Evolutionary conservation across 1,140 invertebrate genomes (phyloP).

Genomic region (Zaprionus inermis): DNA sequence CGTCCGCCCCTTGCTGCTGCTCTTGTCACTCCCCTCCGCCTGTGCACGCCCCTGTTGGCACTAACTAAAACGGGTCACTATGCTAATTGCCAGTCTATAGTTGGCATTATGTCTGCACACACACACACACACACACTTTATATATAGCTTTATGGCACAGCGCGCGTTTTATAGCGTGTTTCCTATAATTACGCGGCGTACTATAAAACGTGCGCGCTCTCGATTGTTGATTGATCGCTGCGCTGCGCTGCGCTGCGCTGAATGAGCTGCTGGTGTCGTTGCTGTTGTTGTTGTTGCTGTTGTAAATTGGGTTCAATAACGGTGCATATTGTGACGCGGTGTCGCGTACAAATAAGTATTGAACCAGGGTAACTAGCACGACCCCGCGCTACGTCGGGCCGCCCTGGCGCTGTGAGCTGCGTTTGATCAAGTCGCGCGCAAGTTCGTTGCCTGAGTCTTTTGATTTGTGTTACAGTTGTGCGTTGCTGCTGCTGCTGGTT

Average conservation of each 20-base stretch:
- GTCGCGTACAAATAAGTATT: constrained; percentile 24
- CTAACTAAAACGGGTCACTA: constrained; percentile 40
- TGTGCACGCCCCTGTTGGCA: neutral
- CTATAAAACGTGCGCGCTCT: constrained; percentile 29
- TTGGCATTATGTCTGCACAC: constrained; percentile 6
- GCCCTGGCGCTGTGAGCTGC: neutral
- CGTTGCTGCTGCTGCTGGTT: constrained; percentile 27
- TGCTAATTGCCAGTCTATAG: constrained; percentile 39
- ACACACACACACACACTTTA: constrained; percentile 3
- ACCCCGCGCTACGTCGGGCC: neutral
- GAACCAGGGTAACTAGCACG: neutral
- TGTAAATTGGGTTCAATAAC: constrained; percentile 73
- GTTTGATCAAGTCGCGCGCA: constrained; percentile 15
- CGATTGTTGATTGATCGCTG: constrained; percentile 7
- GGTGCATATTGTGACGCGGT: constrained; percentile 64
- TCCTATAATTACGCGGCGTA: constrained; percentile 34
- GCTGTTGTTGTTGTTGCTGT: constrained; percentile 1
- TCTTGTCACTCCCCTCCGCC: no score
- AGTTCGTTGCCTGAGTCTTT: constrained; percentile 71
- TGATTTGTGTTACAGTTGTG: constrained; percentile 60
- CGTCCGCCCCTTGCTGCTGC: neutral
- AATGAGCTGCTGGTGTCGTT: neutral
- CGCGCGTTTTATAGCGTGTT: constrained; percentile 8
- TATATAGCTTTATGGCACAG: constrained; percentile 24
- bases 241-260: constrained; percentile 1